Evolutionary conservation across 2,888 invertebrate genomes (phyloP).

Genomic region (Tinea semifulvella): DNA sequence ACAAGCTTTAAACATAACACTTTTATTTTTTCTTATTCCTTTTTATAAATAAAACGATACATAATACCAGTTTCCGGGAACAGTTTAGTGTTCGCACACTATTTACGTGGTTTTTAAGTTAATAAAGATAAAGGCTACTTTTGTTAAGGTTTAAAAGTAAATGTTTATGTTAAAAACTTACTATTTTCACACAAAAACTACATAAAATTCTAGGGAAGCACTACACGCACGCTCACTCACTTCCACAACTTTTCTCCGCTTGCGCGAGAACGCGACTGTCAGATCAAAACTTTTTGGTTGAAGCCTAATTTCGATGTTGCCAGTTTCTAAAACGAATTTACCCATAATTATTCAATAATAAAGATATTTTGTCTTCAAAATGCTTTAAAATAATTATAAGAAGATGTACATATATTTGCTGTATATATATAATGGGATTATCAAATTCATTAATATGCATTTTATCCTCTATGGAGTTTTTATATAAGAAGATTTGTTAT

Average conservation of each 20-base stretch:
- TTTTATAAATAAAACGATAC: constrained; percentile 39
- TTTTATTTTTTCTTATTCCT: constrained; percentile 48
- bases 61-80: constrained; percentile 46
- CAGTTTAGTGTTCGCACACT: constrained; percentile 15
- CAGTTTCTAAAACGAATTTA: constrained; percentile 23
- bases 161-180: constrained; percentile 52
- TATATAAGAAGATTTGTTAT: background rate
- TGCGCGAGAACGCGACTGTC: constrained; percentile 32
- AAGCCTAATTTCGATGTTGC: constrained; percentile 33
- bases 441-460: background rate
- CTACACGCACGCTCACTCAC: constrained; percentile 56
- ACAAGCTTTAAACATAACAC: constrained; percentile 45
- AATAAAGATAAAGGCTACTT: background rate
- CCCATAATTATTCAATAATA: constrained; percentile 18
- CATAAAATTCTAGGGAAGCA: constrained; percentile 47
- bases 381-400: background rate
- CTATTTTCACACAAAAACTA: constrained; percentile 43
- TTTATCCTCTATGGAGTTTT: background rate
- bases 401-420: too few species aligned
- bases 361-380: background rate
- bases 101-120: background rate
- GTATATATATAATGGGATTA: background rate
- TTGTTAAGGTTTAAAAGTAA: constrained; percentile 14
- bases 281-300: constrained; percentile 45
- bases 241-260: constrained; percentile 26